Base-by-base conservation (phyloP, 1,140 invertebrate species). In the Saccostrea echinata region DNA sequence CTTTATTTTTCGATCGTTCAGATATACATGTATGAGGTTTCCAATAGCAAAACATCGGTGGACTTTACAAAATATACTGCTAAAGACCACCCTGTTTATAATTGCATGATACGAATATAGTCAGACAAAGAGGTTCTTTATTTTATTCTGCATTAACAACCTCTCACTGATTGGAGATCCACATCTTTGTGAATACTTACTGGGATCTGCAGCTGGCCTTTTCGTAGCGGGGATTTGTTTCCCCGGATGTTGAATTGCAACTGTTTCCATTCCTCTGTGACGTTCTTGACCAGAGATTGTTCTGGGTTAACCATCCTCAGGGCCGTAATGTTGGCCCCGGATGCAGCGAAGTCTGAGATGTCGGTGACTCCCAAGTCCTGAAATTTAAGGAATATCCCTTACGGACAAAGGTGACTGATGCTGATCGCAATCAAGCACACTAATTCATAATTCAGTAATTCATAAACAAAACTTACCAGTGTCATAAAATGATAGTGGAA, bases 401-500 rank as follows among this genome's bases (percentile, higher is more conserved):
- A 43, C 43, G 9, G 21, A 71, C 16, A 18, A 71, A 30, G 0
- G 16, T 13, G 2, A 12, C 27, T 71, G 24, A 71, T 16, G 27
- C 27, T 30, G 68, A 27, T 18, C 16, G 55, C 18, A n/a, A 21
- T 21, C 16, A 16, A 18, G 0, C 21, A 61, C 6, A 53, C 3
- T 64, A 57, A 13, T 68, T 55, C 43, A 43, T 52, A 43, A 33
- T 12, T 1, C 35, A 53, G 6, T 27, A 57, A 61, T 27, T 55
- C 16, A n/a, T n/a, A n/a, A 68, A n/a, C 6, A n/a, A 71, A 30
- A 30, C 68, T 71, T 71, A 71, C 68, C 68, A 71, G 27, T 33
- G 68, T 71, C 68, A 71, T 71, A 30, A 71, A 71, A 30, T 71
- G 68, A 4, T 71, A 71, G 68, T 71, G 68, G 27, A 71, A 71